phyloP scores from a whole-genome alignment of 53 echinoderm and acorn worm genomes.

The Astropecten irregularis region DNA sequence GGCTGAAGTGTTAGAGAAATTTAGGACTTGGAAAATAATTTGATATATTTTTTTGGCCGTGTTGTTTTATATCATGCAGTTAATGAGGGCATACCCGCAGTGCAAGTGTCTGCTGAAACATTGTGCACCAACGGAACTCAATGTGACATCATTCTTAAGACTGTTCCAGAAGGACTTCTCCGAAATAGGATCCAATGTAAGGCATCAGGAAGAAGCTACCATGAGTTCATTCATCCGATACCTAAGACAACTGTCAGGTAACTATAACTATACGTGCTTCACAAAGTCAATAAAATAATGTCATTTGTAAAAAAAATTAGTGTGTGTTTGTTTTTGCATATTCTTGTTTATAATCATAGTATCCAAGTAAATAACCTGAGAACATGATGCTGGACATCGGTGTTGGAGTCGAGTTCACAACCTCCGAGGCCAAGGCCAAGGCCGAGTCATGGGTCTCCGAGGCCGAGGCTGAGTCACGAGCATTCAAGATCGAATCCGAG shows the following conservation, averaged over 20 bases:
- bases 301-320: too few relatives aligned
- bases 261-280: too few relatives aligned
- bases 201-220: neutral
- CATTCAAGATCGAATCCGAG: too few relatives aligned
- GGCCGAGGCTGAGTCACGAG: too few relatives aligned
- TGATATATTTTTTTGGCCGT: neutral
- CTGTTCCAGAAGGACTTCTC: neutral
- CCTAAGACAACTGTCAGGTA: conserved; percentile 1
- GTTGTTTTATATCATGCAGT: neutral
- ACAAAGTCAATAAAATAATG: too few relatives aligned
- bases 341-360: too few relatives aligned
- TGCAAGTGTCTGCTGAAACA: neutral
- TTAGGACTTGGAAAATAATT: neutral
- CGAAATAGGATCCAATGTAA: neutral
- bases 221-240: neutral
- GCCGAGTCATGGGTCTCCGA: too few relatives aligned
- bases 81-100: neutral
- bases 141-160: neutral
- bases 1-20: neutral
- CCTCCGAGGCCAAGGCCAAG: too few relatives aligned
- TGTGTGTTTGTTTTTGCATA: too few relatives aligned
- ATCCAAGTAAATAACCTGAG: too few relatives aligned
- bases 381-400: too few relatives aligned
- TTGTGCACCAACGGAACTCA: neutral
- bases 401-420: too few relatives aligned